Evolutionary conservation across 2,888 invertebrate genomes (phyloP), one percentile per base, ranked within the genome.

Genomic region (Anorthoa munda): DNA sequence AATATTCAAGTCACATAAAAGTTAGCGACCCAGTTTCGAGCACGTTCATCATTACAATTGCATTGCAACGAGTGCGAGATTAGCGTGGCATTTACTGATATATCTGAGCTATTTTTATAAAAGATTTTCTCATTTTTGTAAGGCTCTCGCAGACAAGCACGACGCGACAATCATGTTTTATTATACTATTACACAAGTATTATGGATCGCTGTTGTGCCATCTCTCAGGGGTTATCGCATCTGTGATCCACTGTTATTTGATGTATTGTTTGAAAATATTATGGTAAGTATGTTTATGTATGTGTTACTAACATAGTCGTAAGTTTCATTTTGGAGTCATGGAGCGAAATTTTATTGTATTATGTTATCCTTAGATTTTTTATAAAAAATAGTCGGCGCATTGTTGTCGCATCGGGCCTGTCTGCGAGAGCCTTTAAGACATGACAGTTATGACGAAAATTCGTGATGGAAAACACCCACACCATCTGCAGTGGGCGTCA

Each of bases 1-100:
- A 78, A 82, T 71, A 66, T 82, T 77, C 82, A 51, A 18, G 82
- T 55, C 79, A 72, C 72, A 82, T 55, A 71, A 39, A 68, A 77
- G 64, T 68, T 21, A 56, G 64, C 13, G 46, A 69, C 69, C 60
- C 39, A 82, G 83, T 59, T 78, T 51, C 39, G 26, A 18, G 59
- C 64, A 78, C 66, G 72, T 82, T 71, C 7, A 72, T 60, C 66
- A 17, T 64, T 78, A 79, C 63, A 72, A 55, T 78, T 82, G 66
- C 63, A 78, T 82, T 59, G 46, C 66, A 69, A 65, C 11, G 26
- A 61, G 13, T 56, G 69, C 9, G 3, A 61, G 39, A 66, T 66
- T 45, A 63, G 12, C 53, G 12, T 61, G 2, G 17, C 55, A 55
- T 77, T 64, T 53, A 23, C 26, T 26, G 45, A 45, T 50, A 21